phyloP scores from a whole-genome alignment of 2,888 invertebrate species.

The Bibio marci region DNA sequence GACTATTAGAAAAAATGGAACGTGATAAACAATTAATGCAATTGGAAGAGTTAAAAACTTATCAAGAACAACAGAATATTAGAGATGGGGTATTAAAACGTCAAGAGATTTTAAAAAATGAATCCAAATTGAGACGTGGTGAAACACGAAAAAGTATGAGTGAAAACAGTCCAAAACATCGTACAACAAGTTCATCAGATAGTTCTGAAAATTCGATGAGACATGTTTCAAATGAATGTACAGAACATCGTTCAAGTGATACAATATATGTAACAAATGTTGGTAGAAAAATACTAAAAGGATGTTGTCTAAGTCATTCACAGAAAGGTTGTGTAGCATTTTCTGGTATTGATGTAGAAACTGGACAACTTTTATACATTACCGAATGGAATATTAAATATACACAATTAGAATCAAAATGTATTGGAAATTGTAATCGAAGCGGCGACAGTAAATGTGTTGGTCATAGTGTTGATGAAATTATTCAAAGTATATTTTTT shows the following conservation, averaged over 20 bases:
- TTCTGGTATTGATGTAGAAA: conserved; percentile 54
- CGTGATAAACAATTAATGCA: conserved; percentile 43
- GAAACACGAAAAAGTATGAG: conserved; percentile 33
- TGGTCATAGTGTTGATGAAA: conserved; percentile 26
- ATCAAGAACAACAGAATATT: conserved; percentile 50
- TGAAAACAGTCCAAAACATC: conserved; percentile 23
- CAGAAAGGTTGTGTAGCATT: conserved; percentile 55
- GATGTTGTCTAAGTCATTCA: conserved; percentile 63
- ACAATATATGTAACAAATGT: conserved; percentile 36
- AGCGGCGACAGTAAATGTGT: conserved; percentile 17
- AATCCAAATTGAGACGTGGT: conserved; percentile 37
- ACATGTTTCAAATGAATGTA: conserved; percentile 22
- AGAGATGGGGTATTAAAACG: conserved; percentile 59
- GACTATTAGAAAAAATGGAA: conserved; percentile 56
- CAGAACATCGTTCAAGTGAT: conserved; percentile 36
- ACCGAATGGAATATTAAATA: conserved; percentile 56
- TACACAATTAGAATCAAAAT: conserved; percentile 25
- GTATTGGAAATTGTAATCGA: conserved; percentile 20
- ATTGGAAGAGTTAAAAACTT: conserved; percentile 44
- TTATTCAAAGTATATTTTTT: conserved; percentile 17
- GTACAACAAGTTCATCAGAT: conserved; percentile 35
- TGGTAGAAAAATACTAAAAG: conserved; percentile 48
- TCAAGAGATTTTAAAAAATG: conserved; percentile 59
- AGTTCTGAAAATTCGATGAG: conserved; percentile 29
- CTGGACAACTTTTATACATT: conserved; percentile 52